Percentiles rank a stretch among this genome's conserved stretches.
phyloP scores from a whole-genome alignment of 2,888 invertebrate genomes.

The Drosophila imparisetae region DNA sequence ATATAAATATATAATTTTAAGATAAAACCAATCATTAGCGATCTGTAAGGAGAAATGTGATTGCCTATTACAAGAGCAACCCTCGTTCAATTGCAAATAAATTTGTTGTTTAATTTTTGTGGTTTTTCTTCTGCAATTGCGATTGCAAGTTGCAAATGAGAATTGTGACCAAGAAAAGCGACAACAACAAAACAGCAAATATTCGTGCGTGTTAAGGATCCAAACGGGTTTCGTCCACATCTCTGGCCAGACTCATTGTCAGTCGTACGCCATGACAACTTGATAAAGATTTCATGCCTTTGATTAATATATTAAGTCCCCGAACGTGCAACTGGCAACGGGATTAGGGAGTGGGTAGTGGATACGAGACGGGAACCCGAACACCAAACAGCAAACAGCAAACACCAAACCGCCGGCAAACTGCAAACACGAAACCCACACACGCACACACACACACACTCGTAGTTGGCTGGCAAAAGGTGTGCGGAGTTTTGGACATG shows the following conservation, averaged over 20 bases:
- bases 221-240: slow-evolving; percentile 66
- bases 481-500: slow-evolving; percentile 69
- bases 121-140: slow-evolving; percentile 32
- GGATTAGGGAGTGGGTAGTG: slow-evolving; percentile 1
- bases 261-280: slow-evolving; percentile 68
- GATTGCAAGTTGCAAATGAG: slow-evolving; percentile 64
- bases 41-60: neutral
- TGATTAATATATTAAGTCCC: slow-evolving; percentile 75
- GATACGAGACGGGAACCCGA: slow-evolving; percentile 4
- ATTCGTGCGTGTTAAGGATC: slow-evolving; percentile 73
- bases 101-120: slow-evolving; percentile 23
- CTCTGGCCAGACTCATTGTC: slow-evolving; percentile 48
- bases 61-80: neutral
- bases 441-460: slow-evolving; percentile 23
- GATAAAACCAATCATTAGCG: neutral
- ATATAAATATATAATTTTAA: neutral
- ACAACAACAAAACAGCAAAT: slow-evolving; percentile 2
- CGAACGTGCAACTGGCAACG: slow-evolving; percentile 16
- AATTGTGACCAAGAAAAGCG: slow-evolving; percentile 31
- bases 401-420: slow-evolving; percentile 39
- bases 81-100: slow-evolving; percentile 31
- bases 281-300: slow-evolving; percentile 78
- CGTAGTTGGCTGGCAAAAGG: slow-evolving; percentile 47
- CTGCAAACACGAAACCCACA: slow-evolving; percentile 18
- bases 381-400: slow-evolving; percentile 10